Evolutionary conservation across 2,888 invertebrate genomes (phyloP).

Genomic region (Camponotus fellah): DNA sequence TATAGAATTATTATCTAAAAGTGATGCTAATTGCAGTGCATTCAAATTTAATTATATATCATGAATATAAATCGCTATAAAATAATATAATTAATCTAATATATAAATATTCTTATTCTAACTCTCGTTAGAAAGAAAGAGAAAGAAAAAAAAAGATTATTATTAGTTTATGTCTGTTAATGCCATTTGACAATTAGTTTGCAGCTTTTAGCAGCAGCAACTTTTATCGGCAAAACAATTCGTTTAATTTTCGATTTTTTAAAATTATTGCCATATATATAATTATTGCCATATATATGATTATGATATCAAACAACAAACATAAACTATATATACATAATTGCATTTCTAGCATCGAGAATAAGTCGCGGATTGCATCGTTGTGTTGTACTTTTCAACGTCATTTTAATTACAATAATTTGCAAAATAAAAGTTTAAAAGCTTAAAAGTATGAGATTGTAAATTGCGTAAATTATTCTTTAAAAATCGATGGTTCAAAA

Average conservation of each 20-base stretch:
- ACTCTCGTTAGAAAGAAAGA: background rate
- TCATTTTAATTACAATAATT: background rate
- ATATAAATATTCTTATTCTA: background rate
- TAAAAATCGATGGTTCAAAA: conserved; percentile 47
- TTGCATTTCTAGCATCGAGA: background rate
- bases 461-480: conserved; percentile 15
- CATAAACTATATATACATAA: background rate
- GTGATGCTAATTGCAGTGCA: too few relatives aligned
- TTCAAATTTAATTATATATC: too few relatives aligned
- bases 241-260: conserved; percentile 48
- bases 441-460: background rate
- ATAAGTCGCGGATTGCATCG: background rate
- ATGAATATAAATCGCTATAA: too few relatives aligned
- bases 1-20: too few relatives aligned
- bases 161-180: conserved; percentile 54
- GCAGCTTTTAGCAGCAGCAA: conserved; percentile 29
- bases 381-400: background rate
- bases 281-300: conserved; percentile 34
- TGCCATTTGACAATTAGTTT: conserved; percentile 45
- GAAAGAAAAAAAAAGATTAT: conserved; percentile 27
- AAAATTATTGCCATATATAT: conserved; percentile 28
- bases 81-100: too few relatives aligned
- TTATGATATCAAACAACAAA: conserved; percentile 1
- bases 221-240: conserved; percentile 1
- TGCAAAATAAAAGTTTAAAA: background rate